These are phyloP conservation scores for Sceloporus undulatus DNA, from an alignment of 2,113 vertebrate species.

Conservation along the genomic window DNA sequence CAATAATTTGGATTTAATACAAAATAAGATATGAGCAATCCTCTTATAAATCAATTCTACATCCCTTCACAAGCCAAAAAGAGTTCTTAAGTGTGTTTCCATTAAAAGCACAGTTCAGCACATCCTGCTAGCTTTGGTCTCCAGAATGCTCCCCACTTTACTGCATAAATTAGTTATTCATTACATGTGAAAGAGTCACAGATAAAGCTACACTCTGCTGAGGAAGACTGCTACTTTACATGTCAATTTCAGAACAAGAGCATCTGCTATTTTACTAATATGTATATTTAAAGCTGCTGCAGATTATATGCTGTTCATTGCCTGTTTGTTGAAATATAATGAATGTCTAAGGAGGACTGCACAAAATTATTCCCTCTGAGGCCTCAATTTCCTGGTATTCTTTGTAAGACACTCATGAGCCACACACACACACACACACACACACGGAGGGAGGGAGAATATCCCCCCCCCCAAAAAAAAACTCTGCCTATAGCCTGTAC, in stretches of 20 bases:
- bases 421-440: too few species aligned
- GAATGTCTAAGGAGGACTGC: conserved; percentile 56
- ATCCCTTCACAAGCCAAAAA: conserved; percentile 24
- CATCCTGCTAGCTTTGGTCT: conserved; percentile 65
- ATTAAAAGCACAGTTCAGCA: conserved; percentile 73
- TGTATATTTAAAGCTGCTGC: conserved; percentile 72
- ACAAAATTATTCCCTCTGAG: conserved; percentile 63
- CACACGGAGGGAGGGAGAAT: too few species aligned
- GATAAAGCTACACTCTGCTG: conserved; percentile 71
- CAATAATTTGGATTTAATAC: conserved; percentile 68
- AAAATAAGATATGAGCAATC: conserved; percentile 58
- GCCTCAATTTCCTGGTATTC: conserved; percentile 29
- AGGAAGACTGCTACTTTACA: conserved; percentile 71
- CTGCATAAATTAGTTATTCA: conserved; percentile 80
- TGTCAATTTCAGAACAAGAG: conserved; percentile 74
- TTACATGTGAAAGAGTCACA: conserved; percentile 76
- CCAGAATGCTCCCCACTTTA: conserved; percentile 52
- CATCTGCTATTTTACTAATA: conserved; percentile 78
- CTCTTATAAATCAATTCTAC: conserved; percentile 62
- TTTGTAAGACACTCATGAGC: conserved; percentile 14
- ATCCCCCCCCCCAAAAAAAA: not conserved
- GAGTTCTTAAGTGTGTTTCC: conserved; percentile 70
- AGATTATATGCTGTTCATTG: conserved; percentile 70
- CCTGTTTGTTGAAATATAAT: conserved; percentile 74
- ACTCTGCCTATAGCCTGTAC: not conserved